Conservation (phyloP, 2,797 vertebrate genomes). For the Coranthus polyacanthus region DNA sequence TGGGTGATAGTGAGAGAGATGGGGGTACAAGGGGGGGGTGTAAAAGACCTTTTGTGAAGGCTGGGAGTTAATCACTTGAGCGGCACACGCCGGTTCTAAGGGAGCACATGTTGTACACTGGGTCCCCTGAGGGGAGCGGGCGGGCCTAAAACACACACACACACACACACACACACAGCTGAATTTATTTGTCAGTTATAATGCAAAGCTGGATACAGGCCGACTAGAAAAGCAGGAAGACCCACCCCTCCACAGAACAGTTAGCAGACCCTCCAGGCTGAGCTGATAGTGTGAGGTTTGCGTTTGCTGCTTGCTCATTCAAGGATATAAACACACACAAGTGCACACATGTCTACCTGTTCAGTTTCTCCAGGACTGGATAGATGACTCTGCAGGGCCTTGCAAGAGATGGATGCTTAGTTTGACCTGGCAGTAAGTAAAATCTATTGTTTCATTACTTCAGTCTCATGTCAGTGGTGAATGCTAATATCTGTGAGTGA, state of each 20-base stretch:
- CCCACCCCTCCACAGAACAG: conserved; percentile 77
- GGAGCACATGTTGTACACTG: conserved; percentile 82
- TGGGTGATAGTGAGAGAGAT: conserved; percentile 54
- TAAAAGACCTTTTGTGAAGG: conserved; percentile 83
- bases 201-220: conserved; percentile 79
- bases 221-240: conserved; percentile 58
- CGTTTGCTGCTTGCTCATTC: conserved; percentile 71
- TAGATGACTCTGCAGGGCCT: conserved; percentile 65
- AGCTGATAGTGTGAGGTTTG: conserved; percentile 67
- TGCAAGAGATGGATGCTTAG: conserved; percentile 71
- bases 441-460: conserved; percentile 75
- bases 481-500: conserved; percentile 69
- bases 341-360: conserved; percentile 23
- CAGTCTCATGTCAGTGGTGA: conserved; percentile 46
- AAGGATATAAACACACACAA: conserved; percentile 54
- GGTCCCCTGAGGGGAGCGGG: conserved; percentile 69
- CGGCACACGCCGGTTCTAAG: conserved; percentile 84
- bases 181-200: conserved; percentile 87
- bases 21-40: conserved; percentile 47
- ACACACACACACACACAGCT: conserved; percentile 43
- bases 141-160: conserved; percentile 54
- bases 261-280: conserved; percentile 73
- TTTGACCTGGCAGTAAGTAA: conserved; percentile 79
- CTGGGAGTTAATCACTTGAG: conserved; percentile 88
- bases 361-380: conserved; percentile 54